Conservation (phyloP, 2,888 invertebrate species). For the Ernsta delagoae region DNA sequence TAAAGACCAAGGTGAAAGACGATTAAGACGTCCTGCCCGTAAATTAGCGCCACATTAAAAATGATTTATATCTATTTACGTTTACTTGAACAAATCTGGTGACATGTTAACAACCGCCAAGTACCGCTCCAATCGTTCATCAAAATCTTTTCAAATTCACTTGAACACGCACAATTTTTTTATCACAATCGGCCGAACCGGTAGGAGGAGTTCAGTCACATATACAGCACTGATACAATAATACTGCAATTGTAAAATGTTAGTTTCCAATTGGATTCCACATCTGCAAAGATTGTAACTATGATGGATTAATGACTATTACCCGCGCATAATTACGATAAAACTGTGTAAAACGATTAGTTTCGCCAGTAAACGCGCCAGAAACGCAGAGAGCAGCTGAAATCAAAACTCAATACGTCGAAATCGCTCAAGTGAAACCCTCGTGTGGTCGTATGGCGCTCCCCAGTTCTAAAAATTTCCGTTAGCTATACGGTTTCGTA, state of each 20-base stretch:
- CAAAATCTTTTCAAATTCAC: too few relatives aligned
- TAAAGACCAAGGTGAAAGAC: too few relatives aligned
- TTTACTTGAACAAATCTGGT: too few relatives aligned
- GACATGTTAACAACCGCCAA: too few relatives aligned
- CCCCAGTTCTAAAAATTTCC: slow-evolving; percentile 32
- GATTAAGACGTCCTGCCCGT: too few relatives aligned
- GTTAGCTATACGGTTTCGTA: slow-evolving; percentile 33
- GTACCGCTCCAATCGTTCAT: too few relatives aligned
- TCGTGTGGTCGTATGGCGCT: slow-evolving; percentile 14
- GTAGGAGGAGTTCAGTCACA: too few relatives aligned
- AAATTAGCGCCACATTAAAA: too few relatives aligned
- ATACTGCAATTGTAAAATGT: not conserved
- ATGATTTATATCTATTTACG: too few relatives aligned
- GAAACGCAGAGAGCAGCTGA: not conserved
- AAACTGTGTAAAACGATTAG: slow-evolving; percentile 1
- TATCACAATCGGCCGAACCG: too few relatives aligned
- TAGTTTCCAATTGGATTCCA: not conserved
- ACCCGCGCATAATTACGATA: not conserved
- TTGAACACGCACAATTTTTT: too few relatives aligned
- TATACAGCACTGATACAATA: too few relatives aligned
- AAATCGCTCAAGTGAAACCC: slow-evolving; percentile 28
- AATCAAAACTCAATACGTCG: slow-evolving; percentile 24
- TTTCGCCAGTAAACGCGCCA: slow-evolving; percentile 1
- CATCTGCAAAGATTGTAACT: not conserved
- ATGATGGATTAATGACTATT: not conserved